Base-by-base conservation (phyloP, 2,797 vertebrate species). In the Onychomys arenicola region DNA sequence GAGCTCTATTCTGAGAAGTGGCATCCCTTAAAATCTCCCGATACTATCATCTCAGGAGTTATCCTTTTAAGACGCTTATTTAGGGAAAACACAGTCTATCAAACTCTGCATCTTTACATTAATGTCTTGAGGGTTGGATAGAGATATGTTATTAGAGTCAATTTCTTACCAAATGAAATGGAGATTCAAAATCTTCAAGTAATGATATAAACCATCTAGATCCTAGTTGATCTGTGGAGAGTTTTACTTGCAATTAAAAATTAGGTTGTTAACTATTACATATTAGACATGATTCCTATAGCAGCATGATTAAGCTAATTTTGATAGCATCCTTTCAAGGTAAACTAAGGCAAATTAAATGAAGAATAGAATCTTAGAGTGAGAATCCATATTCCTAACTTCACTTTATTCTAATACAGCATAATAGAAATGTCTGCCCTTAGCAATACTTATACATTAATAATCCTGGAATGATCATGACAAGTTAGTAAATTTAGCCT, bases 261-360 rank as follows among this genome's bases (percentile, higher is more conserved):
- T 67, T 80, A 46, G 13, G 34, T 46, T 86, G 34, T 59, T 57
- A 87, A 13, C 29, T 13, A 85, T 57, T 55, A 63, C 37, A 2
- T 61, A 43, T 57, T 80, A 55, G 27, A 59, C 71, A 37, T n/a
- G 19, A 6, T 85, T 21, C 23, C 6, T 23, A n/a, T 6, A 77
- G 57, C 25, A 65, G 16, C 43, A 43, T 37, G 11, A 89, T 63
- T 89, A 77, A 78, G 40, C 19, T 84, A 34, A 71, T 84, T 78
- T 34, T n/a, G 7, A 29, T 65, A 49, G 57, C 40, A 55, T 77
- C 93, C 3, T 55, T 29, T 37, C 8, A 69, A 76, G 23, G 17
- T 37, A 78, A 84, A 89, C 63, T 73, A 93, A 78, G 4, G 21
- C 23, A 91, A 95, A 81, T 81, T 9, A 86, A 82, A 40, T 90